phyloP scores from a whole-genome alignment of 1,140 invertebrate species.

The Dendrolimus punctatus region DNA sequence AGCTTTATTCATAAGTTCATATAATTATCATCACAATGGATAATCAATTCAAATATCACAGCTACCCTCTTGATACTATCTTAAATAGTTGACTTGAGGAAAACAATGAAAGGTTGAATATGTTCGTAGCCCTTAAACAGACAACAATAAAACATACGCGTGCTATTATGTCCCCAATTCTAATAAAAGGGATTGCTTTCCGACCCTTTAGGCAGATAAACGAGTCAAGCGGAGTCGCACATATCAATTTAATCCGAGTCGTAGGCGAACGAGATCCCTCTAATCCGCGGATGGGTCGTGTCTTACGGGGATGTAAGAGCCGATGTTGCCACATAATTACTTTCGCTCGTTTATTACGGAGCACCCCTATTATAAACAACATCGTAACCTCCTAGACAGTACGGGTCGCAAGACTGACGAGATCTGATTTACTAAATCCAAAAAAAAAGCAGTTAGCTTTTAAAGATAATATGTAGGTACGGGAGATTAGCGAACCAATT shows the following conservation, averaged over 20 bases:
- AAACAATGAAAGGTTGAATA: constrained; percentile 46
- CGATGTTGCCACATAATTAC: constrained; percentile 61
- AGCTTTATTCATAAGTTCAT: neutral
- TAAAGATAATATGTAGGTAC: too few species aligned
- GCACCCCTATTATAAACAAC: constrained; percentile 33
- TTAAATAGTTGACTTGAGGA: constrained; percentile 33
- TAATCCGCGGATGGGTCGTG: constrained; percentile 51
- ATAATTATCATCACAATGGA: neutral
- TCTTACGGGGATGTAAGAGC: constrained; percentile 35
- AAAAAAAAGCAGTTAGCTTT: too few species aligned
- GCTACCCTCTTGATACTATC: constrained; percentile 15
- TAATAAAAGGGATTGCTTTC: constrained; percentile 57
- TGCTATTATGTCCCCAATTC: constrained; percentile 48
- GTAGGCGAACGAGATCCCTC: constrained; percentile 47
- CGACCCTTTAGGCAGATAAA: constrained; percentile 60
- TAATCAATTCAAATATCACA: constrained; percentile 3
- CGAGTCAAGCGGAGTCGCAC: constrained; percentile 48
- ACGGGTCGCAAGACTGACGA: neutral
- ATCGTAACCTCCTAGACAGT: neutral
- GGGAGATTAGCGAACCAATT: too few species aligned
- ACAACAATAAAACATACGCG: constrained; percentile 50
- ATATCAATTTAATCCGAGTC: constrained; percentile 62
- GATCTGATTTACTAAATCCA: too few species aligned
- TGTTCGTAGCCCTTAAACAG: constrained; percentile 29
- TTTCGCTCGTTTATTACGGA: constrained; percentile 47